A percentile compares a stretch with the other conserved stretches of the same genome.
phyloP scores from a whole-genome alignment of 2,113 vertebrate species.

The Pedionomus torquatus region DNA sequence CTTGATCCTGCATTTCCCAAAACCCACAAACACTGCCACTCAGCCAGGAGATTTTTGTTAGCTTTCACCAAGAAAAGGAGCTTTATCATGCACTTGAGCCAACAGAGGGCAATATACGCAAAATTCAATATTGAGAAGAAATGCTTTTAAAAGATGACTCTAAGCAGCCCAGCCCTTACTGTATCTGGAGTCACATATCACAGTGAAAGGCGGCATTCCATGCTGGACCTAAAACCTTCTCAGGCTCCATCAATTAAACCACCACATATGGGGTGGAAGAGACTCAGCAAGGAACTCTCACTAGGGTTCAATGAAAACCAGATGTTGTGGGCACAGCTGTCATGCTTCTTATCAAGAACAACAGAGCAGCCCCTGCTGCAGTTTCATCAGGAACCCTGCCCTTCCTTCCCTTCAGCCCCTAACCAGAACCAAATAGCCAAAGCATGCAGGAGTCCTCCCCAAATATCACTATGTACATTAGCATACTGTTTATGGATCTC shows the following conservation, averaged over 20 bases:
- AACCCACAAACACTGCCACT: not conserved
- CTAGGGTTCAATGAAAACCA: conserved; percentile 45
- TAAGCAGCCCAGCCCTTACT: conserved; percentile 9
- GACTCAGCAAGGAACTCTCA: conserved; percentile 54
- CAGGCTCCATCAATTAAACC: conserved; percentile 65
- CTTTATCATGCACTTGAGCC: not conserved
- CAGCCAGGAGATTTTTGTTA: conserved; percentile 5
- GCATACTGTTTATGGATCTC: not conserved
- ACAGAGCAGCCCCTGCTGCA: conserved; percentile 36
- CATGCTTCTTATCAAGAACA: conserved; percentile 53
- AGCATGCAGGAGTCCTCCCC: not conserved
- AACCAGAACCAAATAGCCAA: conserved; percentile 33
- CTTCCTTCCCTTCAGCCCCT: conserved; percentile 31
- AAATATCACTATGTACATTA: conserved; percentile 8
- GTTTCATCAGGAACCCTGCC: conserved; percentile 19
- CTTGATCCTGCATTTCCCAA: not conserved
- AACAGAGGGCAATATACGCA: conserved; percentile 63
- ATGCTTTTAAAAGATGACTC: conserved; percentile 4
- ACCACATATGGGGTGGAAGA: conserved; percentile 63
- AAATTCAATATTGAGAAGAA: conserved; percentile 38
- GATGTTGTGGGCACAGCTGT: conserved; percentile 56
- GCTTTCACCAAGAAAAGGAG: not conserved
- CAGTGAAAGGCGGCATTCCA: conserved; percentile 41
- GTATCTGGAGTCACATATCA: conserved; percentile 56
- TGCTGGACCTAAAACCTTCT: conserved; percentile 48